phyloP scores from a whole-genome alignment of 2,888 invertebrate species.

The Pegoplata infirma region DNA sequence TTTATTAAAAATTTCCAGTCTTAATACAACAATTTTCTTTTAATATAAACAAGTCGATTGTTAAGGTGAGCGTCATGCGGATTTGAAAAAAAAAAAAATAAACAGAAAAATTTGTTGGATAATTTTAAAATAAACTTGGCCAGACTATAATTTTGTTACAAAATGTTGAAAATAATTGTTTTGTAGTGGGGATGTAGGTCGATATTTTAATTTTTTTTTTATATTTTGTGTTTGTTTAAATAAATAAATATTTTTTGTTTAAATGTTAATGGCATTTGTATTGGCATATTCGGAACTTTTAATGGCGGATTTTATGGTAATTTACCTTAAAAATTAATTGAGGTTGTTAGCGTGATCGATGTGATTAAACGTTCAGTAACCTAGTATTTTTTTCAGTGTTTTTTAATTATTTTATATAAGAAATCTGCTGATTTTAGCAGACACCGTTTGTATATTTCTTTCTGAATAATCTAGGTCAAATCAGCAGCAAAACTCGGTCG shows the following conservation, averaged over 20 bases:
- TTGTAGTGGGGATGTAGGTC: background rate
- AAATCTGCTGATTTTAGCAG: no score
- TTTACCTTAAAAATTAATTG: no score
- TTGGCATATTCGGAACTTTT: no score
- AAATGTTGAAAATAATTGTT: conserved; percentile 9
- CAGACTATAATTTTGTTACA: background rate
- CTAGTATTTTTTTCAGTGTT: no score
- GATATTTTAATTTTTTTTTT: background rate
- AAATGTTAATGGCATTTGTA: background rate
- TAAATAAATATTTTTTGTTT: no score
- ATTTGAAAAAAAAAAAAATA: background rate
- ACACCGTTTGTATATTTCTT: no score
- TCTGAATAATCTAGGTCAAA: no score
- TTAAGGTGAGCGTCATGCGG: conserved; percentile 12
- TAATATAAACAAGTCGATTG: conserved; percentile 15
- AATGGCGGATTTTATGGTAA: no score
- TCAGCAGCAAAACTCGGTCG: no score
- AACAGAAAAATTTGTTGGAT: conserved; percentile 14
- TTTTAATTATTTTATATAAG: no score
- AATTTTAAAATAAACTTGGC: background rate
- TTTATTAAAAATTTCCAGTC: background rate
- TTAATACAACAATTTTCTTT: background rate
- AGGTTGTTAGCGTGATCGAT: no score
- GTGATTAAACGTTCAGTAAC: no score
- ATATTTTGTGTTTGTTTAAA: background rate